Percentiles rank a stretch among this genome's conserved stretches.
Evolutionary conservation across 2,797 vertebrate genomes (phyloP).

Genomic region (Chromis chromis): DNA sequence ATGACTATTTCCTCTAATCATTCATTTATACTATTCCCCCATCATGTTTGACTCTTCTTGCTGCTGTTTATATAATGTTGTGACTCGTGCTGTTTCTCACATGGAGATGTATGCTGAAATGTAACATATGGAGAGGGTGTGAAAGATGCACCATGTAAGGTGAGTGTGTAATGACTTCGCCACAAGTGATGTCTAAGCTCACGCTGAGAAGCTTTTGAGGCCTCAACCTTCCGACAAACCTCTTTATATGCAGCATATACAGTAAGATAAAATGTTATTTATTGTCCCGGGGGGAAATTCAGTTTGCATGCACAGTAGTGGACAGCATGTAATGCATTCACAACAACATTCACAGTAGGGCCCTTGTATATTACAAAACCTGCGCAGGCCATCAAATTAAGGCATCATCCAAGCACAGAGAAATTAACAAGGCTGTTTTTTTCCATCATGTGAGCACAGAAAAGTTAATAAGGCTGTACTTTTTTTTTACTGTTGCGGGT

Average conservation of each 20-base stretch:
- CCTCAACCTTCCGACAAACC: slow-evolving; percentile 14
- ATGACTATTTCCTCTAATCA: neutral
- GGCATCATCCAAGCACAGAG: slow-evolving; percentile 42
- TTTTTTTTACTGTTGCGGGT: slow-evolving; percentile 57
- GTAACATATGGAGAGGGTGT: slow-evolving; percentile 53
- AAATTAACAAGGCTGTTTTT: slow-evolving; percentile 46
- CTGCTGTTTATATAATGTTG: slow-evolving; percentile 18
- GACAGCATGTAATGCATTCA: slow-evolving; percentile 26
- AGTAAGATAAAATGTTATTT: slow-evolving; percentile 20
- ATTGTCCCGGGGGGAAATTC: slow-evolving; percentile 18
- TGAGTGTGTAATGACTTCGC: slow-evolving; percentile 36
- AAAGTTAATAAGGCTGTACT: slow-evolving; percentile 57
- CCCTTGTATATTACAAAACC: slow-evolving; percentile 23
- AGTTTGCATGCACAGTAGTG: slow-evolving; percentile 15
- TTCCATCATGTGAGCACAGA: slow-evolving; percentile 49
- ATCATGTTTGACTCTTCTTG: slow-evolving; percentile 20
- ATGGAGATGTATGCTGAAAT: slow-evolving; percentile 35
- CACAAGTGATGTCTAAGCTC: slow-evolving; percentile 27
- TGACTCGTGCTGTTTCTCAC: slow-evolving; percentile 31
- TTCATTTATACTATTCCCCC: no score
- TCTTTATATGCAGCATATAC: slow-evolving; percentile 27
- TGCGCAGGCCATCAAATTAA: slow-evolving; percentile 51
- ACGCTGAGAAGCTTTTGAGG: slow-evolving; percentile 22
- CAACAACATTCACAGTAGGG: slow-evolving; percentile 29
- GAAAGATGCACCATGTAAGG: slow-evolving; percentile 48